Evolutionary conservation across 2,113 vertebrate genomes (phyloP).

Genomic region (Petromus typicus): DNA sequence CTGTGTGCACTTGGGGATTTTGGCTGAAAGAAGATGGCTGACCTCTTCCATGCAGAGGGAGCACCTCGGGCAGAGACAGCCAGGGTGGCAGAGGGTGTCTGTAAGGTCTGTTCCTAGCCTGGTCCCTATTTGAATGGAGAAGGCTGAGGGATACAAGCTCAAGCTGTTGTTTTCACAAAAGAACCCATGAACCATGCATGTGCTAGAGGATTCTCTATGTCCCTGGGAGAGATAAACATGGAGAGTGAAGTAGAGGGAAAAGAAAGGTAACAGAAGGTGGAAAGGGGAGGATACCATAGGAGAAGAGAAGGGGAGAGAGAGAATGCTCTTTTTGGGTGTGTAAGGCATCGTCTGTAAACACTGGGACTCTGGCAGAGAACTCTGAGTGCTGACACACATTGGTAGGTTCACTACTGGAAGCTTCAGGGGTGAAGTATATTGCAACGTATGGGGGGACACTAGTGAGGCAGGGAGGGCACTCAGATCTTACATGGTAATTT

Average conservation of each 20-base stretch:
- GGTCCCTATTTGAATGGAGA: neutral
- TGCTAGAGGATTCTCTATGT: neutral
- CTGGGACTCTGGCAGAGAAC: neutral
- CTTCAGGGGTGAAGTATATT: neutral
- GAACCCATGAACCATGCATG: neutral
- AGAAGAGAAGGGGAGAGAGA: too few species aligned
- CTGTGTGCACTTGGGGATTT: neutral
- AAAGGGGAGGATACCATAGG: too few species aligned
- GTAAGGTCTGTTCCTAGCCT: neutral
- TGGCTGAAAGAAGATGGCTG: neutral
- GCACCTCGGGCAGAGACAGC: neutral
- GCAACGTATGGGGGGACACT: neutral
- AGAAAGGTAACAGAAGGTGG: too few species aligned
- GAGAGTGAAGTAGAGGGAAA: neutral
- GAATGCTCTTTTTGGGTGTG: neutral
- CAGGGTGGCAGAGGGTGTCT: neutral
- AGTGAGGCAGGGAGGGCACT: neutral
- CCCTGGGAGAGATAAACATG: neutral
- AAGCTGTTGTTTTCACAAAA: neutral
- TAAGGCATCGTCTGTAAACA: neutral
- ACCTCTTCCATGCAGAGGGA: neutral
- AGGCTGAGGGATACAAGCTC: neutral
- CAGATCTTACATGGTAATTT: rapidly evolving
- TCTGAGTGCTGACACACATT: neutral
- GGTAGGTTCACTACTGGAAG: neutral